phyloP scores from a whole-genome alignment of 2,888 invertebrate genomes.

The Kryphioiulus occultus region DNA sequence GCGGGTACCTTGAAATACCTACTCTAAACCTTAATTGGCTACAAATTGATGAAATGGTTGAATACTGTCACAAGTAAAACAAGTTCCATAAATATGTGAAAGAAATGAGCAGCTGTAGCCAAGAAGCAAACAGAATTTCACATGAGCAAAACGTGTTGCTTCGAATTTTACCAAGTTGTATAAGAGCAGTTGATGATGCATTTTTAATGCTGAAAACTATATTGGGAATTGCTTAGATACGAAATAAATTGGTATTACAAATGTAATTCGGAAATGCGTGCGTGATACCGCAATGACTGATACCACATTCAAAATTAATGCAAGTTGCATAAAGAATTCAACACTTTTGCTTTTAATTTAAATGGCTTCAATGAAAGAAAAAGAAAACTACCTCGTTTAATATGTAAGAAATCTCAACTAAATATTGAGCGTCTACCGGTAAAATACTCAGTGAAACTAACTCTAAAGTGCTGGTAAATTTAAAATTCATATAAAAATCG shows the following conservation, averaged over 20 bases:
- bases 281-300: constrained; percentile 2
- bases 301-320: neutral
- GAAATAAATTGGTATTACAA: neutral
- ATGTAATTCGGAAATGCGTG: neutral
- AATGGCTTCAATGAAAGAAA: neutral
- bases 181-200: neutral
- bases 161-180: neutral
- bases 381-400: neutral
- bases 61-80: too few relatives aligned
- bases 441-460: neutral
- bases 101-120: neutral
- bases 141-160: neutral
- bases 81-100: too few relatives aligned
- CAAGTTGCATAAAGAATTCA: neutral
- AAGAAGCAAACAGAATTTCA: neutral
- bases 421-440: too few relatives aligned
- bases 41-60: too few relatives aligned
- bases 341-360: neutral
- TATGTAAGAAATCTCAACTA: neutral
- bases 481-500: too few relatives aligned
- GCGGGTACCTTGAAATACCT: too few relatives aligned
- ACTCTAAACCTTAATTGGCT: too few relatives aligned
- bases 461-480: neutral
- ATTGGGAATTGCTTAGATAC: neutral
- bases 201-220: neutral